phyloP scores from a whole-genome alignment of 2,888 invertebrate genomes.

The Latrodectus hesperus region DNA sequence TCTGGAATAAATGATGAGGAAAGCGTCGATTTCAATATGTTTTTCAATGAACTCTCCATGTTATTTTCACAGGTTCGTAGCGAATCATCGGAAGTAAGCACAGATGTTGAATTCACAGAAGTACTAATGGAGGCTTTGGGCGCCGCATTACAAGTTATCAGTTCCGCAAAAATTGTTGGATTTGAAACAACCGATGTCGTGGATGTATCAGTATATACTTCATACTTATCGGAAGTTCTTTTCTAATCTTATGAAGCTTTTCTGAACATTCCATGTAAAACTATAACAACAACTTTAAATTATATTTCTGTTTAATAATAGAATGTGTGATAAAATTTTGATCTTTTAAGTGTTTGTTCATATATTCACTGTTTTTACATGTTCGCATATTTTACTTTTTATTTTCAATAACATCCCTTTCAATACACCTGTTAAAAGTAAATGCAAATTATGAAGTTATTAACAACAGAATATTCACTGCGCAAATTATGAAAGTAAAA shows the following conservation, averaged over 20 bases:
- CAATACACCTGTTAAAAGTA: too few species aligned
- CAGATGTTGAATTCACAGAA: neutral
- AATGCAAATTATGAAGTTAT: too few species aligned
- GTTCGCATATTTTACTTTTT: too few species aligned
- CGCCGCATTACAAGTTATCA: conserved; percentile 6
- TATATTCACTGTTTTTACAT: too few species aligned
- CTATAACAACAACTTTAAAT: too few species aligned
- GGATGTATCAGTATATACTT: conserved; percentile 6
- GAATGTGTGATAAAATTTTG: too few species aligned
- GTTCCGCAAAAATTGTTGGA: conserved; percentile 3
- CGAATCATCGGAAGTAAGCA: neutral
- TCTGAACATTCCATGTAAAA: too few species aligned
- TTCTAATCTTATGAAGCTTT: neutral
- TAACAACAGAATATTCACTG: too few species aligned
- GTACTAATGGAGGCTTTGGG: conserved; percentile 8
- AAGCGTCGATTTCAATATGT: conserved; percentile 4
- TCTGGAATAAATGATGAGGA: conserved; percentile 2
- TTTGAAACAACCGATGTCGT: neutral
- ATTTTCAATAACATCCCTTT: too few species aligned
- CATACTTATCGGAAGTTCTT: conserved; percentile 14
- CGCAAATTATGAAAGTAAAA: too few species aligned
- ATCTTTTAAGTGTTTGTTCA: too few species aligned
- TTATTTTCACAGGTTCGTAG: neutral
- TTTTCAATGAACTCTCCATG: conserved; percentile 22
- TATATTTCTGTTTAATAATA: too few species aligned